A percentile compares a stretch with the other conserved stretches of the same genome.
Conservation (phyloP, 2,888 invertebrate species). For the Frankliniella fusca region DNA sequence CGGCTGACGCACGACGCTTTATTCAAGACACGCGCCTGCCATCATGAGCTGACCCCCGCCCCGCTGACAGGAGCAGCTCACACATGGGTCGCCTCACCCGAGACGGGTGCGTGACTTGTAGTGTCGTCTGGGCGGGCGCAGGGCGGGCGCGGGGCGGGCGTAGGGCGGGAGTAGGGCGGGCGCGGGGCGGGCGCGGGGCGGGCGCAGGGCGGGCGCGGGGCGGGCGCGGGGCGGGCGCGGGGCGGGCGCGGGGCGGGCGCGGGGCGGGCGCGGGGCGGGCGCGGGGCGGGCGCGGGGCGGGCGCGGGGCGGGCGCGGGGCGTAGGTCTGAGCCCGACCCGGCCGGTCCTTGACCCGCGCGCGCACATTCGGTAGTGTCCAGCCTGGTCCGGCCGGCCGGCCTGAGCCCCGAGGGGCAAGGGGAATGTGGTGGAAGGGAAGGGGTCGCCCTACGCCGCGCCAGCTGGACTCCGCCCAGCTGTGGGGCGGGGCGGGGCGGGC, state of each 20-base stretch:
- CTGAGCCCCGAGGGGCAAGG: background rate
- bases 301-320: background rate
- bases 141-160: background rate
- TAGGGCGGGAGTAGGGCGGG: too few species aligned
- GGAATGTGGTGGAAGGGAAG: background rate
- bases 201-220: background rate
- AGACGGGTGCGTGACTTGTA: background rate
- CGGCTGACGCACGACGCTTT: too few species aligned
- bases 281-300: background rate
- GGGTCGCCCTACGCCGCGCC: background rate
- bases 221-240: background rate
- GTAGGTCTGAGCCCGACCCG: background rate
- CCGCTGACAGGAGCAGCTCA: background rate
- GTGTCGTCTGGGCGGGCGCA: background rate
- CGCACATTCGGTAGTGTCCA: constrained; percentile 22
- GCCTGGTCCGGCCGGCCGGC: background rate
- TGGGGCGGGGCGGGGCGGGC: background rate
- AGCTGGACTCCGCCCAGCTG: constrained; percentile 2
- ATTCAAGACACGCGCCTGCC: too few species aligned
- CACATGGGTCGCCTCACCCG: background rate
- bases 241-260: background rate
- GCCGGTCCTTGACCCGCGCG: constrained; percentile 22
- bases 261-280: too few species aligned
- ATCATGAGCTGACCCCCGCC: background rate
- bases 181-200: background rate